Evolutionary conservation across 2,797 vertebrate species (phyloP).

Genomic region (Eulemur mongoz): DNA sequence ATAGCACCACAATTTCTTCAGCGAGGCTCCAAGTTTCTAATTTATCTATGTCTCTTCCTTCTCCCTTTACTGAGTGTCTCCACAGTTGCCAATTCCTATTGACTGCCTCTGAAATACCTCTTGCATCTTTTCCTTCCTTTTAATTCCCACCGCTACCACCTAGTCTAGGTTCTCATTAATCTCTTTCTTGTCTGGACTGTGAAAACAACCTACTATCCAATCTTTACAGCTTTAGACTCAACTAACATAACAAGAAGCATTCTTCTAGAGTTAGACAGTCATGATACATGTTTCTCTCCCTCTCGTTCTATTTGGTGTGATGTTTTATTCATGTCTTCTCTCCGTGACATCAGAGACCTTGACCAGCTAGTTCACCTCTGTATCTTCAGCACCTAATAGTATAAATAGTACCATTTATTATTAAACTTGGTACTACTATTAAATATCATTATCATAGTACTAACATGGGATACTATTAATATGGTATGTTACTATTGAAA

Average conservation of each 20-base stretch:
- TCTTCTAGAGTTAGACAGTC: background rate
- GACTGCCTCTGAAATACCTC: conserved; percentile 55
- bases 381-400: background rate
- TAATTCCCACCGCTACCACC: conserved; percentile 34
- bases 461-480: background rate
- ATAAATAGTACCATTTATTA: background rate
- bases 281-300: background rate
- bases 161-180: conserved; percentile 48
- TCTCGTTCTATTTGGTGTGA: background rate
- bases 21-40: background rate
- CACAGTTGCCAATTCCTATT: conserved; percentile 45
- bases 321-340: background rate
- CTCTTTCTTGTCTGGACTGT: conserved; percentile 47
- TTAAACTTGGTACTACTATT: background rate
- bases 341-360: background rate
- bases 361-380: background rate
- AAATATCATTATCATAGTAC: background rate
- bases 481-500: background rate
- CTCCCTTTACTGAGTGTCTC: background rate
- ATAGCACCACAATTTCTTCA: background rate
- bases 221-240: conserved; percentile 41
- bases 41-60: conserved; percentile 37
- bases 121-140: conserved; percentile 53
- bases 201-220: background rate
- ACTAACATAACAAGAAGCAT: background rate